Evolutionary conservation across 2,888 invertebrate genomes (phyloP).

Genomic region (Smittia aterrima): DNA sequence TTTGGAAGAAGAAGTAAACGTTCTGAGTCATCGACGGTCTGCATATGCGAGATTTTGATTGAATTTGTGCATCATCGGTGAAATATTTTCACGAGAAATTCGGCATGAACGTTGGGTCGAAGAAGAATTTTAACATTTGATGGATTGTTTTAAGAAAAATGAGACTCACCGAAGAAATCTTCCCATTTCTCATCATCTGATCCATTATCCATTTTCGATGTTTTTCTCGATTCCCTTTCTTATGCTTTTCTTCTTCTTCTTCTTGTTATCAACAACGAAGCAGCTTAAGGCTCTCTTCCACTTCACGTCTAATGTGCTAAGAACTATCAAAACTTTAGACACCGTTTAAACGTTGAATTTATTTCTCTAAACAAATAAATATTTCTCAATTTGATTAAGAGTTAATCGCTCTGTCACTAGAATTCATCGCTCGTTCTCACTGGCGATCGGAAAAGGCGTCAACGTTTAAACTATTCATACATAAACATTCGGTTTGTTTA

Average conservation of each 20-base stretch:
- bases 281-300: background rate
- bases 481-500: background rate
- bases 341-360: background rate
- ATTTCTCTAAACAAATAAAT: background rate
- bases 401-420: slow-evolving; percentile 5
- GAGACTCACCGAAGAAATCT: slow-evolving; percentile 40
- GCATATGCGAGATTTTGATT: background rate
- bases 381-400: too few species aligned
- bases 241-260: background rate
- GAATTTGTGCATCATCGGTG: background rate
- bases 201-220: slow-evolving; percentile 11
- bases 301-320: slow-evolving; percentile 9
- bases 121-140: slow-evolving; percentile 23
- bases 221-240: background rate
- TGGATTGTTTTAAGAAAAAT: slow-evolving; percentile 27
- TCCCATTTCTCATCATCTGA: slow-evolving; percentile 41
- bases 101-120: background rate
- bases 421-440: background rate
- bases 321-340: background rate
- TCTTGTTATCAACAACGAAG: background rate
- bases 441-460: slow-evolving; percentile 32
- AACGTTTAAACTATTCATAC: slow-evolving; percentile 28
- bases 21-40: slow-evolving; percentile 4
- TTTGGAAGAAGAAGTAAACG: background rate
- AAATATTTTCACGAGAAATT: slow-evolving; percentile 8